A percentile compares a stretch with the other conserved stretches of the same genome.
Evolutionary conservation across 1,140 invertebrate genomes (phyloP).

Genomic region (Heliconius congener): DNA sequence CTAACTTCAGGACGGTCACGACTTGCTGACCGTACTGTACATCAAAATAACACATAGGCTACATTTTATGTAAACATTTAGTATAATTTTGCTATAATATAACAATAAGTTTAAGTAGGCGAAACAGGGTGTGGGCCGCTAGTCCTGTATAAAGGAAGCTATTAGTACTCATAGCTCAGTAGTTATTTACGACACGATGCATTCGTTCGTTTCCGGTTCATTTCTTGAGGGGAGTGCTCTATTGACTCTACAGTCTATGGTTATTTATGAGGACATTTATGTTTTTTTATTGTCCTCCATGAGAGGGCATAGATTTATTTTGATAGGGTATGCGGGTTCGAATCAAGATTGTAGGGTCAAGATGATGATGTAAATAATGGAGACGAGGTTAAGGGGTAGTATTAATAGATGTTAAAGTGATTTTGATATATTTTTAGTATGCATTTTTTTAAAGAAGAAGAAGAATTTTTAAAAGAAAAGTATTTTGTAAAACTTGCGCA

Average conservation of each 20-base stretch:
- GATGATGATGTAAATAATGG: not conserved
- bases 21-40: too few relatives aligned
- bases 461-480: too few relatives aligned
- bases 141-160: not conserved
- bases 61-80: too few relatives aligned
- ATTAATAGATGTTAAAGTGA: not conserved
- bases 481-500: too few relatives aligned
- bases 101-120: too few relatives aligned
- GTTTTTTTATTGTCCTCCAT: slow-evolving; percentile 1
- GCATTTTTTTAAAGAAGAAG: too few relatives aligned
- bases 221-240: slow-evolving; percentile 2
- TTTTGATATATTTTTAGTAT: not conserved
- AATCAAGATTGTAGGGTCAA: not conserved
- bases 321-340: slow-evolving; percentile 7
- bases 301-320: not conserved
- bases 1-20: too few relatives aligned
- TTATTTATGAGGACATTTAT: slow-evolving; percentile 3
- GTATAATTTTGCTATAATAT: too few relatives aligned
- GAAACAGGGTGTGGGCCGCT: too few relatives aligned
- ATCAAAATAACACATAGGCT: too few relatives aligned
- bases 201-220: slow-evolving; percentile 3
- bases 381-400: not conserved
- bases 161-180: slow-evolving; percentile 5
- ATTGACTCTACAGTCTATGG: slow-evolving; percentile 2
- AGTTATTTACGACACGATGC: slow-evolving; percentile 8